Conservation (phyloP, 2,113 vertebrate genomes). For the Carassius carassius region DNA sequence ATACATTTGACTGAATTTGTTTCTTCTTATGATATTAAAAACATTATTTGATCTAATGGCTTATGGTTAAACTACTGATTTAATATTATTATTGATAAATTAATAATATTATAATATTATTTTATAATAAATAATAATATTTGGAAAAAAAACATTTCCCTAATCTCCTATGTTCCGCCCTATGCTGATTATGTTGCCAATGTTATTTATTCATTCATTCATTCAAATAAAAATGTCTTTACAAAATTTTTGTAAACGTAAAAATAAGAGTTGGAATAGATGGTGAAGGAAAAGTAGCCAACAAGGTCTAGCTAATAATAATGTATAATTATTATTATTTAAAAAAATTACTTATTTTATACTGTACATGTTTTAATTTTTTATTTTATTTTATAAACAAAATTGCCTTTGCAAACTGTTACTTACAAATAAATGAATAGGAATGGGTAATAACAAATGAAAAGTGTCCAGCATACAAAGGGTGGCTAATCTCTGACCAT, state of each 20-base stretch:
- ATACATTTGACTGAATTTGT: not conserved
- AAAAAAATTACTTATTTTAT: no score
- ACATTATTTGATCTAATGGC: not conserved
- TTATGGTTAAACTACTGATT: no score
- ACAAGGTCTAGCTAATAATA: no score
- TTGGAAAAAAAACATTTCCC: no score
- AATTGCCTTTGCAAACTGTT: not conserved
- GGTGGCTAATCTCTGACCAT: not conserved
- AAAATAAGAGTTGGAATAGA: no score
- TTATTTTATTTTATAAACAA: not conserved
- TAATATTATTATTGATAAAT: no score
- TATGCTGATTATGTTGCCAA: no score
- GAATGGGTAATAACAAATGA: not conserved
- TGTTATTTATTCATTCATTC: not conserved
- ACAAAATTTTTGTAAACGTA: not conserved
- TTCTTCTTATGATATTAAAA: not conserved
- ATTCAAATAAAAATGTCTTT: not conserved
- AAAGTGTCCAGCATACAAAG: not conserved
- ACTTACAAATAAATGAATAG: not conserved
- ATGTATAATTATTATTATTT: no score
- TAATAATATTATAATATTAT: no score
- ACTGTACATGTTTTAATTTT: not conserved
- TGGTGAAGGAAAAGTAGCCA: no score
- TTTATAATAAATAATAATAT: no score
- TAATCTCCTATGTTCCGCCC: not conserved